phyloP scores from a whole-genome alignment of 53 echinoderm and acorn worm species.

The Mesocentrotus franciscanus region DNA sequence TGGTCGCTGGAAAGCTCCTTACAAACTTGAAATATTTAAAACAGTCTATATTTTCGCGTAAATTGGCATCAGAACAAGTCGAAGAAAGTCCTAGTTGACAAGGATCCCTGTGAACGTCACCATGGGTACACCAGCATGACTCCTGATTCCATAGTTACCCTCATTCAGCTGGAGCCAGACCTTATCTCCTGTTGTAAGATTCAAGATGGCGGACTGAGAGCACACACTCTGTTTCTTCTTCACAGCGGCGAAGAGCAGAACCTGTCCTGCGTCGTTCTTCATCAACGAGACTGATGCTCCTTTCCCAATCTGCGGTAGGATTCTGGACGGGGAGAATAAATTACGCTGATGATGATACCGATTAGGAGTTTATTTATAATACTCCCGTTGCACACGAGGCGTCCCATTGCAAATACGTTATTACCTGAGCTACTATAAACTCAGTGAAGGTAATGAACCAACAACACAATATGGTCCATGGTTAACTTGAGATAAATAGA shows the following conservation, averaged over 20 bases:
- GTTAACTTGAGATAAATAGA: too few species aligned
- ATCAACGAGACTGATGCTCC: constrained; percentile 69
- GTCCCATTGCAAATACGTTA: too few species aligned
- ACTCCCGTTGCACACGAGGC: too few species aligned
- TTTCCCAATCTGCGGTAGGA: constrained; percentile 70
- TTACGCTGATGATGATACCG: background rate
- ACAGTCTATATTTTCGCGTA: background rate
- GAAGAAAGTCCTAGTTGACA: too few species aligned
- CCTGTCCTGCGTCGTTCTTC: constrained; percentile 68
- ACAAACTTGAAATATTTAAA: background rate
- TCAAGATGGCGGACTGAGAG: constrained; percentile 70
- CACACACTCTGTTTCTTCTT: constrained; percentile 70
- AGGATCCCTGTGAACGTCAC: constrained; percentile 71
- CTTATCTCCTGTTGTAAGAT: constrained; percentile 64
- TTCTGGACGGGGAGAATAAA: constrained; percentile 36
- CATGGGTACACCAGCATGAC: constrained; percentile 69
- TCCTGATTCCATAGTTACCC: constrained; percentile 67
- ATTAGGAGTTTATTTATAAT: too few species aligned
- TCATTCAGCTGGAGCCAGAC: constrained; percentile 70
- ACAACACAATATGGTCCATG: too few species aligned
- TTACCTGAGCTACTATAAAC: too few species aligned
- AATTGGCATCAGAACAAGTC: too few species aligned
- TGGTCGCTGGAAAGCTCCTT: background rate
- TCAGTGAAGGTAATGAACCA: too few species aligned
- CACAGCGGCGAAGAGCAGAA: constrained; percentile 59